Evolutionary conservation across 2,113 vertebrate genomes (phyloP).

Genomic region (Podocnemis expansa): DNA sequence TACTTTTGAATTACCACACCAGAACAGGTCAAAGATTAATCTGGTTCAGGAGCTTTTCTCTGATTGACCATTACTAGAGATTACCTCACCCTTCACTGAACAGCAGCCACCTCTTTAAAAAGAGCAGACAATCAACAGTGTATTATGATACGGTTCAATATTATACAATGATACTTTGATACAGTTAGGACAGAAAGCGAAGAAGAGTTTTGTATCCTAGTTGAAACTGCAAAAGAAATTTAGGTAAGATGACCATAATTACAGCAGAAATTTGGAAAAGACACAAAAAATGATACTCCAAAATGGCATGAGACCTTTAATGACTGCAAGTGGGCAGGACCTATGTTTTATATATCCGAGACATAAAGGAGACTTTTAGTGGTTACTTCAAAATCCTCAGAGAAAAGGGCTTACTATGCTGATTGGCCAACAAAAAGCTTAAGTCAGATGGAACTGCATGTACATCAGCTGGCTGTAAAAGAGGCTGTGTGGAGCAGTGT

Average conservation of each 20-base stretch:
- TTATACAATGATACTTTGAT: not conserved
- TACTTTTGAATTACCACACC: not conserved
- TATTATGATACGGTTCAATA: not conserved
- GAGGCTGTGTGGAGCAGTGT: not conserved
- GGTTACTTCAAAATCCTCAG: not conserved
- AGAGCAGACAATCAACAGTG: not conserved
- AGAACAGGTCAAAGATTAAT: not conserved
- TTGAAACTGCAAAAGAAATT: not conserved
- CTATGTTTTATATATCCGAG: not conserved
- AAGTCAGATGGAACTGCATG: not conserved
- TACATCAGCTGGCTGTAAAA: not conserved
- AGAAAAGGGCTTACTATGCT: not conserved
- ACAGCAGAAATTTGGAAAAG: not conserved
- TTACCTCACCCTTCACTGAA: not conserved
- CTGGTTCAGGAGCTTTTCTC: not conserved
- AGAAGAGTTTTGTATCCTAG: not conserved
- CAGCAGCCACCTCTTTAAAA: not conserved
- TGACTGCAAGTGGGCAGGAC: not conserved
- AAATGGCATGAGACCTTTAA: not conserved
- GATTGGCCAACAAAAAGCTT: not conserved
- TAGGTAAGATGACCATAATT: not conserved
- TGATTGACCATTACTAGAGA: not conserved
- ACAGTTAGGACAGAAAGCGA: not conserved
- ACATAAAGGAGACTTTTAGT: not conserved
- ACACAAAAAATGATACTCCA: not conserved